Conservation (phyloP, 2,888 invertebrate genomes). For the Acanthacorydalis orientalis region DNA sequence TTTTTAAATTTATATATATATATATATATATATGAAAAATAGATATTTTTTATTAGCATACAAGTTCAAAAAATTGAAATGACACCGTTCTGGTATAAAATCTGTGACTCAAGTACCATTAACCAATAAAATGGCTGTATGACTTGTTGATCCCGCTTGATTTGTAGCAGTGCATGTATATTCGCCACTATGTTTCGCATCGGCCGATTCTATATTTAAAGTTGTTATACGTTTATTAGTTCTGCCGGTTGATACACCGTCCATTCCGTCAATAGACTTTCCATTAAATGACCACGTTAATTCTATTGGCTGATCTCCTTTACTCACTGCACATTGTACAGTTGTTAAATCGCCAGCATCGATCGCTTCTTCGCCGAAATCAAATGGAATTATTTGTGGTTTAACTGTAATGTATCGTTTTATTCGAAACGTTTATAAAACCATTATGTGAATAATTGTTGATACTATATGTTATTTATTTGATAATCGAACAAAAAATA, state of each 20-base stretch:
- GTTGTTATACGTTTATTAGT: slow-evolving; percentile 34
- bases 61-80: too few relatives aligned
- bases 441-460: too few relatives aligned
- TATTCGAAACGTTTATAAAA: too few relatives aligned
- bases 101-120: slow-evolving; percentile 37
- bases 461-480: too few relatives aligned
- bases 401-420: slow-evolving; percentile 12
- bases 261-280: slow-evolving; percentile 27
- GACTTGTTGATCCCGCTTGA: slow-evolving; percentile 41
- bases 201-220: slow-evolving; percentile 42
- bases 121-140: slow-evolving; percentile 44
- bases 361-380: slow-evolving; percentile 38
- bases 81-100: too few relatives aligned
- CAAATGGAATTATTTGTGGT: slow-evolving; percentile 37
- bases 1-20: too few relatives aligned
- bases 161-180: slow-evolving; percentile 48
- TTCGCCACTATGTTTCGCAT: slow-evolving; percentile 41
- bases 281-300: slow-evolving; percentile 63
- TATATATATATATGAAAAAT: too few relatives aligned
- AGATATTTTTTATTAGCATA: too few relatives aligned
- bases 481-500: too few relatives aligned
- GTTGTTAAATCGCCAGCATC: slow-evolving; percentile 47
- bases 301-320: slow-evolving; percentile 53
- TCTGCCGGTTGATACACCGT: slow-evolving; percentile 23
- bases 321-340: slow-evolving; percentile 42